Conservation (phyloP, 2,888 invertebrate species). For the Mimas tiliae region DNA sequence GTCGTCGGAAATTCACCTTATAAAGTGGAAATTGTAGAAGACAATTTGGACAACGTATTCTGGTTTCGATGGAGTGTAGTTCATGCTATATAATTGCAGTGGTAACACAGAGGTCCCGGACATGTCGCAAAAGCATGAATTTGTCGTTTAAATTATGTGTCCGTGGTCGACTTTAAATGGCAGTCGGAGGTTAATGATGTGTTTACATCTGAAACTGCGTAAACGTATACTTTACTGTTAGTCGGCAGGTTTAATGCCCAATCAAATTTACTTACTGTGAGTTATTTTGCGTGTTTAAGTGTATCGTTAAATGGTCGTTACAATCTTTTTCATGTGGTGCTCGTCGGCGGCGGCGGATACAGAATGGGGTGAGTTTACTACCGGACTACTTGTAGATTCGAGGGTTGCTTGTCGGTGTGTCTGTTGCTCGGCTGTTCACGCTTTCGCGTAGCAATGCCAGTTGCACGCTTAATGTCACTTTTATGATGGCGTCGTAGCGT, state of each 20-base stretch:
- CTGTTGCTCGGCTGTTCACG: slow-evolving; percentile 35
- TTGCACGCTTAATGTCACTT: slow-evolving; percentile 50
- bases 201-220: slow-evolving; percentile 52
- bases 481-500: slow-evolving; percentile 35
- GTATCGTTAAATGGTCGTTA: slow-evolving; percentile 76
- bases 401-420: slow-evolving; percentile 41
- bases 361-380: slow-evolving; percentile 86
- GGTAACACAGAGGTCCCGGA: neutral
- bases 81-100: slow-evolving; percentile 5
- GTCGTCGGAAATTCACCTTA: neutral
- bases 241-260: slow-evolving; percentile 68
- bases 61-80: neutral
- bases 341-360: slow-evolving; percentile 58
- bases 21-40: slow-evolving; percentile 3
- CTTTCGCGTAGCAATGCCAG: slow-evolving; percentile 37
- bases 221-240: slow-evolving; percentile 55
- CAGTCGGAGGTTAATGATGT: slow-evolving; percentile 47
- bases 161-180: slow-evolving; percentile 37
- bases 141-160: slow-evolving; percentile 6
- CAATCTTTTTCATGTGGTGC: slow-evolving; percentile 81
- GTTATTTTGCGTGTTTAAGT: slow-evolving; percentile 68
- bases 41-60: neutral
- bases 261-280: slow-evolving; percentile 65
- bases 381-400: slow-evolving; percentile 71
- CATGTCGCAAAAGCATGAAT: slow-evolving; percentile 3